These are phyloP conservation scores for Cardiocondyla obscurior DNA, from an alignment of 1,140 invertebrate species.

Conservation along the genomic window DNA sequence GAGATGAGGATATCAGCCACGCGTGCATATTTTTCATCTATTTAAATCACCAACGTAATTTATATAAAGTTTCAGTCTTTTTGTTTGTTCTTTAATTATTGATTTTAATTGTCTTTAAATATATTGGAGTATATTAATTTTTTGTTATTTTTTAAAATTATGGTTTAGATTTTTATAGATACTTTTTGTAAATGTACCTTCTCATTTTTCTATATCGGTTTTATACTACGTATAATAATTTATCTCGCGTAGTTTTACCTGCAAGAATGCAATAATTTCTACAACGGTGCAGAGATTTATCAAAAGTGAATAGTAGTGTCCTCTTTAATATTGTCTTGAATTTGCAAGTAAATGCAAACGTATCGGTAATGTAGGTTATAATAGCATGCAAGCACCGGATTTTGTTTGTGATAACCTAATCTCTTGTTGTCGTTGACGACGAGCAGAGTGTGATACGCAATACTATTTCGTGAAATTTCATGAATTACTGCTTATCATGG, in stretches of 20 bases:
- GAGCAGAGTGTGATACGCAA: not conserved
- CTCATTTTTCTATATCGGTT: not conserved
- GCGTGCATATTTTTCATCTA: too few species aligned
- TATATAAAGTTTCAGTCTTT: not conserved
- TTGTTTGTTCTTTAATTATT: not conserved
- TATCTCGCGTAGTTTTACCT: not conserved
- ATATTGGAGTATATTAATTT: too few species aligned
- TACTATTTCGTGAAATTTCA: not conserved
- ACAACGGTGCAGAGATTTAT: not conserved
- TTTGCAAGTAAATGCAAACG: not conserved
- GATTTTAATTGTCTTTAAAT: too few species aligned
- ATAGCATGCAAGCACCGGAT: not conserved
- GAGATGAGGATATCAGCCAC: too few species aligned
- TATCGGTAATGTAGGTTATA: not conserved
- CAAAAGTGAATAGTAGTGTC: not conserved
- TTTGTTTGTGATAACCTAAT: not conserved
- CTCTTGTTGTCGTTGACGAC: not conserved
- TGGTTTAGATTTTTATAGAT: not conserved
- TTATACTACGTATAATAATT: too few species aligned
- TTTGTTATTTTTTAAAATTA: not conserved
- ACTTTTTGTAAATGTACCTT: not conserved
- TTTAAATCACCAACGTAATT: not conserved
- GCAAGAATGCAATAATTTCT: not conserved
- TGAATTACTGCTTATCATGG: slow-evolving; percentile 36
- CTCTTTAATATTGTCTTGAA: too few species aligned